phyloP scores from a whole-genome alignment of 2,113 vertebrate genomes.

The Calcarius ornatus region DNA sequence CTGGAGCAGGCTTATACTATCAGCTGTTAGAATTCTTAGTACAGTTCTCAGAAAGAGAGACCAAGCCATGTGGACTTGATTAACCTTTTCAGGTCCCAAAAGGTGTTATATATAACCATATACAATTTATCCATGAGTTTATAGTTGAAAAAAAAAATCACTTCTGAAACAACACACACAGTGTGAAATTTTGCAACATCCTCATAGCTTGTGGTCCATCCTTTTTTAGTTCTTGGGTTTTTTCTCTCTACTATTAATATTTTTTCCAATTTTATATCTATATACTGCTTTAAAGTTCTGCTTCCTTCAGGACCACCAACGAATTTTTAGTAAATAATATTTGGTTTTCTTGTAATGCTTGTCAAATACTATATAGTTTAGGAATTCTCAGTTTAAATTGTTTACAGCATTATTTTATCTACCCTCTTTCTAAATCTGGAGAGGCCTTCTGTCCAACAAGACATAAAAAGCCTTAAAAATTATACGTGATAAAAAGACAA shows the following conservation, averaged over 20 bases:
- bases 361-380: background rate
- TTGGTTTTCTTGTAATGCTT: background rate
- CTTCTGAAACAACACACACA: background rate
- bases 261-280: background rate
- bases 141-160: background rate
- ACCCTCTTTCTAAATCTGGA: background rate
- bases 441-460: background rate
- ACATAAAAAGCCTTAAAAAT: background rate
- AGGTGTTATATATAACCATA: background rate
- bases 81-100: background rate
- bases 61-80: background rate
- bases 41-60: background rate
- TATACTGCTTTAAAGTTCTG: background rate
- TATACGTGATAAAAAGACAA: background rate
- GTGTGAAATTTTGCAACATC: background rate
- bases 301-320: background rate
- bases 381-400: background rate
- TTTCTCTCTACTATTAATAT: background rate
- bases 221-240: accelerated
- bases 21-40: background rate
- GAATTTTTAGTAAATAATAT: background rate
- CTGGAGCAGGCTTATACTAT: background rate
- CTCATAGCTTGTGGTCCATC: background rate
- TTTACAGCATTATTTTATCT: background rate
- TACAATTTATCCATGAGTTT: background rate